Conservation (phyloP, 2,113 vertebrate genomes). For the Gopherus evgoodei region DNA sequence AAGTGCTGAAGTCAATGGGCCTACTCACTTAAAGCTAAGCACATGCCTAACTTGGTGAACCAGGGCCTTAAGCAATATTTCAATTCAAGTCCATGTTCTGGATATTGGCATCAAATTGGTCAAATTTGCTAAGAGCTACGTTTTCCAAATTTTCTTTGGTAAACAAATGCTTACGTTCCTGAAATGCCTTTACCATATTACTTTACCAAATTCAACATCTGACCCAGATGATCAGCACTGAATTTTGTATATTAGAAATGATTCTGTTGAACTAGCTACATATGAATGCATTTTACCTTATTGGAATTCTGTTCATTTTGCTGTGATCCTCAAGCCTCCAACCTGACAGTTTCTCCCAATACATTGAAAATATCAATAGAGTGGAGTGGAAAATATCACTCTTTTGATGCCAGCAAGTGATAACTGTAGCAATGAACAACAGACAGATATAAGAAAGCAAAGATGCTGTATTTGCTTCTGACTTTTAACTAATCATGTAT, state of each 20-base stretch:
- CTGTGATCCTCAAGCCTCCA: background rate
- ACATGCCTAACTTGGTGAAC: background rate
- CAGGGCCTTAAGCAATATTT: background rate
- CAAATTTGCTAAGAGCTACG: background rate
- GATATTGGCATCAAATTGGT: background rate
- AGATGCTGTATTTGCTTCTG: background rate
- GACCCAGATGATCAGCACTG: background rate
- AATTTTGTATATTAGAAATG: background rate
- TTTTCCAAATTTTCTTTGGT: background rate
- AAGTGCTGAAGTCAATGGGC: background rate
- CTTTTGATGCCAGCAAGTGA: background rate
- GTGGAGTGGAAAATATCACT: background rate
- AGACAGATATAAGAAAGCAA: background rate
- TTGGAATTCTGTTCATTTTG: background rate
- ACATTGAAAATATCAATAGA: background rate
- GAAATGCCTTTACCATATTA: background rate
- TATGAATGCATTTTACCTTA: background rate
- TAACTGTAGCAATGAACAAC: background rate
- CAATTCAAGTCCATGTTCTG: background rate
- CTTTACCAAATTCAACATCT: background rate
- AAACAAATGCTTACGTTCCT: background rate
- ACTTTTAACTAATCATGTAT: background rate
- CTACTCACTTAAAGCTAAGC: background rate
- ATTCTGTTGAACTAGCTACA: background rate
- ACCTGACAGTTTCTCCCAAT: background rate